A percentile compares a stretch with the other conserved stretches of the same genome.
Evolutionary conservation across 1,140 invertebrate species (phyloP).

Genomic region (Sycophila sp.): DNA sequence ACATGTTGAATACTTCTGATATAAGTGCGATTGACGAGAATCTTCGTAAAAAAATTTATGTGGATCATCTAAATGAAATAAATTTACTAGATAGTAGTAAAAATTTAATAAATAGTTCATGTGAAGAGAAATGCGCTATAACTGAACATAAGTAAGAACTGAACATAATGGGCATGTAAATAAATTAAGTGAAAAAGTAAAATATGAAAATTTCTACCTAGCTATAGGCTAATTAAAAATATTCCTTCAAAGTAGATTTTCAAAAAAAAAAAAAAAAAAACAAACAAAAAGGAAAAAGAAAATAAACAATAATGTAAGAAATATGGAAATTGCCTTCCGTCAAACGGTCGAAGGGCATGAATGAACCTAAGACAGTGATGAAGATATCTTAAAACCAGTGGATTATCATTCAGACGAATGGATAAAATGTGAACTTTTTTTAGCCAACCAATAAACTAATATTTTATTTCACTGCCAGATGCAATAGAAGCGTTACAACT

Average conservation of each 20-base stretch:
- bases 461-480: neutral
- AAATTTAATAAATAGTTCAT: constrained; percentile 49
- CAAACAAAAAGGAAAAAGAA: constrained; percentile 26
- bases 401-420: neutral
- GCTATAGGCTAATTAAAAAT: constrained; percentile 63
- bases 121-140: constrained; percentile 50
- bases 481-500: neutral
- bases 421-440: neutral
- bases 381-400: neutral
- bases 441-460: neutral
- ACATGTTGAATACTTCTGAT: constrained; percentile 66
- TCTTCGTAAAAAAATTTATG: constrained; percentile 48
- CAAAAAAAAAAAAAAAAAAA: constrained; percentile 28
- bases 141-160: constrained; percentile 61
- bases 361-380: neutral
- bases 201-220: constrained; percentile 60
- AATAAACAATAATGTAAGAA: too few relatives aligned
- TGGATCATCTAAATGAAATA: constrained; percentile 53
- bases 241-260: constrained; percentile 55
- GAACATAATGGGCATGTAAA: constrained; percentile 65
- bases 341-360: neutral
- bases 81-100: constrained; percentile 57
- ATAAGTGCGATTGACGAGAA: constrained; percentile 53
- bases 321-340: constrained; percentile 9
- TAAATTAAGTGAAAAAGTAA: constrained; percentile 63